Evolutionary conservation across 2,888 invertebrate genomes (phyloP), one percentile per base, ranked within the genome.

Genomic region (Dasysyrphus tricinctus): DNA sequence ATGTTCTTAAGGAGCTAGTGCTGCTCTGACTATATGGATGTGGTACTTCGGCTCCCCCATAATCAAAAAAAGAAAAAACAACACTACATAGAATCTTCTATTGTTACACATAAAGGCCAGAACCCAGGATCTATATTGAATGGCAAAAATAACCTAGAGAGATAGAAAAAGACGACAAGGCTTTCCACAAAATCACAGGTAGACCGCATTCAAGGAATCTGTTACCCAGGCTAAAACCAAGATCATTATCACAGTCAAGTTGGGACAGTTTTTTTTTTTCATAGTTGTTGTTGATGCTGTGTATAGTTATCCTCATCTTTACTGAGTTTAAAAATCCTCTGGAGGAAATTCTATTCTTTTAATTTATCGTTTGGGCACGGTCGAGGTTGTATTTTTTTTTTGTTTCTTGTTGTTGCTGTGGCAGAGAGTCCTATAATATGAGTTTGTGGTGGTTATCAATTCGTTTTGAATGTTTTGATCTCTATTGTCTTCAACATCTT

Each of bases 171-270:
- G 47, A 81, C 69, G 78, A 49, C 44, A 78, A 70, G 51, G 76
- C 32, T 74, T 80, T 63, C 75, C 49, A 74, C 39, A 78, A 86
- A 86, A 81, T 86, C 81, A 86, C 85, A 86, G 86, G 86, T 86
- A 86, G 82, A 86, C 86, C 86, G 75, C 86, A 79, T 86, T 79
- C 86, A 86, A 82, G 81, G 78, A 86, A 79, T 84, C 83, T 80
- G 51, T 70, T 79, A 51, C 81, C 82, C 39, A 54, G 83, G 63
- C 69, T 54, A 63, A 79, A 69, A 75, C 86, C 78, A 82, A 86
- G 86, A 86, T 86, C 86, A 86, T 86, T 86, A 86, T 86, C 82
- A 82, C 86, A 82, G 86, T 86, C 82, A 75, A 86, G 86, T 82
- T 82, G 86, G 86, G 86, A 86, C 86, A 86, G n/a, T 74, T 80